Evolutionary conservation across 2,888 invertebrate species (phyloP).

Genomic region (Agonopterix arenella): DNA sequence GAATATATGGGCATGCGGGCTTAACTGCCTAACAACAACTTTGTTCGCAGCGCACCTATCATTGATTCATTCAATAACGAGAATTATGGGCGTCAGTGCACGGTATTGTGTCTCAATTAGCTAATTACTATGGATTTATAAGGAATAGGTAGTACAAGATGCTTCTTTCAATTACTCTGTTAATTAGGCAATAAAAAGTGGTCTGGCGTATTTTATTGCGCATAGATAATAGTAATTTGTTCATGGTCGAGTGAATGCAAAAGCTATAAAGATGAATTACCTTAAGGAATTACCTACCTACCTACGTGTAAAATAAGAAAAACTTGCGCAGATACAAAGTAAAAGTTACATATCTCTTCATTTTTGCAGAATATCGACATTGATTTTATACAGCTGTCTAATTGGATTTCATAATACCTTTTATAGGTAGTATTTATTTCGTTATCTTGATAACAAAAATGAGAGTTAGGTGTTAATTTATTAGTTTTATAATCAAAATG

Average conservation of each 20-base stretch:
- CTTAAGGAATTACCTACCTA: slow-evolving; percentile 1
- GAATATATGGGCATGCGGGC: slow-evolving; percentile 7
- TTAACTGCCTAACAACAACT: background rate
- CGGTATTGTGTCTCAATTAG: background rate
- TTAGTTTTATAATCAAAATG: slow-evolving; percentile 50
- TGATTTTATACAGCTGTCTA: too few species aligned
- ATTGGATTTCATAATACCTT: too few species aligned
- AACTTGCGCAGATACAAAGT: too few species aligned
- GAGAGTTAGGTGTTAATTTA: slow-evolving; percentile 13
- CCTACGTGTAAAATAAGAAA: background rate
- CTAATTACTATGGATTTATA: slow-evolving; percentile 18
- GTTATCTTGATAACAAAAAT: background rate
- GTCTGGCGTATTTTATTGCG: slow-evolving; percentile 28
- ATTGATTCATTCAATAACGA: slow-evolving; percentile 7
- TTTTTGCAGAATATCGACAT: too few species aligned
- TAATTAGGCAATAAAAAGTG: slow-evolving; percentile 25
- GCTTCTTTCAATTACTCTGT: slow-evolving; percentile 30
- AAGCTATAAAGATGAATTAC: slow-evolving; percentile 5
- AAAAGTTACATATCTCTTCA: too few species aligned
- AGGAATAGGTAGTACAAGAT: slow-evolving; percentile 12
- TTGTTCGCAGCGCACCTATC: background rate
- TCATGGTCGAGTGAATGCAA: slow-evolving; percentile 32
- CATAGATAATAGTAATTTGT: slow-evolving; percentile 38
- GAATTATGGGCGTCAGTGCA: background rate
- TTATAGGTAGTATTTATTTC: too few species aligned